These are phyloP conservation scores for Alfaro cultratus DNA, from an alignment of 2,797 vertebrate species.

Conservation along the genomic window DNA sequence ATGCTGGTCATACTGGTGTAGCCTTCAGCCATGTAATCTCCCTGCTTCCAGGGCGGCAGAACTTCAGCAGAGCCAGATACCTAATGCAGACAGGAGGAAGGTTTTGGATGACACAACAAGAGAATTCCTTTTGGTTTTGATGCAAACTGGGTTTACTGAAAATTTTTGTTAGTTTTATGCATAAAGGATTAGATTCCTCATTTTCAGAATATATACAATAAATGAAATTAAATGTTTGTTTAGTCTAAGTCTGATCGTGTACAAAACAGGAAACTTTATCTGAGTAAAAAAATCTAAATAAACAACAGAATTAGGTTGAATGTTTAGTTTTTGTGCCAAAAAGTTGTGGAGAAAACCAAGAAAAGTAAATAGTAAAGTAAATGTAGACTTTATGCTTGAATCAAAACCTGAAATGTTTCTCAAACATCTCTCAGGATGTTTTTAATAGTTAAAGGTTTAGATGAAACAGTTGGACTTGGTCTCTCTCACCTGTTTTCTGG, in stretches of 20 bases:
- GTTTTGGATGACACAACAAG: not conserved
- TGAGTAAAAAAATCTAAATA: not conserved
- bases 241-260: not conserved
- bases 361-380: not conserved
- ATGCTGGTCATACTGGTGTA: slow-evolving; percentile 81
- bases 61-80: slow-evolving; percentile 80
- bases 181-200: not conserved
- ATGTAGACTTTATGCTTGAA: no score
- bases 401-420: not conserved
- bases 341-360: not conserved
- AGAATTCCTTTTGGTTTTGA: not conserved
- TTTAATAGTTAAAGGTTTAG: no score
- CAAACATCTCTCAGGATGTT: not conserved
- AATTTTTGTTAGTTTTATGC: not conserved
- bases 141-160: not conserved
- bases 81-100: slow-evolving; percentile 35
- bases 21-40: slow-evolving; percentile 82
- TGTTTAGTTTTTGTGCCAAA: no score
- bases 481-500: slow-evolving; percentile 80
- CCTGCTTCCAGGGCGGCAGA: slow-evolving; percentile 94
- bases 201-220: not conserved
- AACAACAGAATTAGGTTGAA: not conserved
- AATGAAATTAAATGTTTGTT: not conserved
- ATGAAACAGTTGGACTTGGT: not conserved
- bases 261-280: not conserved